Conservation (phyloP, 2,113 vertebrate genomes). For the Chaetodon auriga region DNA sequence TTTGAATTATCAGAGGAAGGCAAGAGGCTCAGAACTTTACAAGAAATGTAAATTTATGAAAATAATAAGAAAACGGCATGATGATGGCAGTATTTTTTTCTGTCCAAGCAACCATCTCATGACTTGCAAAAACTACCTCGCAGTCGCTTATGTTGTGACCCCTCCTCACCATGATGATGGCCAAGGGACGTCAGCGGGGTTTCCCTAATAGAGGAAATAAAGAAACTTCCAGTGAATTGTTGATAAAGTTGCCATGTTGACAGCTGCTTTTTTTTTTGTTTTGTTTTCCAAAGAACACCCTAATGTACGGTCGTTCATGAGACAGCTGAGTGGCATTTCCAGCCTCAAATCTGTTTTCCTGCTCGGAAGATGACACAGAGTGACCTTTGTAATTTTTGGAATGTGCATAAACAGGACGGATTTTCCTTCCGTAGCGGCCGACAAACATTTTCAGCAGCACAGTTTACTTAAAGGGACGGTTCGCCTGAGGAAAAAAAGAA, state of each 20-base stretch:
- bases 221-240: constrained; percentile 1
- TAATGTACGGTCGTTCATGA: neutral
- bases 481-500: neutral
- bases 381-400: constrained; percentile 58
- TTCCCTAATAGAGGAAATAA: constrained; percentile 16
- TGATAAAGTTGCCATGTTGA: constrained; percentile 24
- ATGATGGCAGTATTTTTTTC: constrained; percentile 8
- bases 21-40: neutral
- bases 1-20: neutral
- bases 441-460: neutral
- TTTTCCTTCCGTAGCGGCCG: constrained; percentile 42
- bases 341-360: constrained; percentile 41
- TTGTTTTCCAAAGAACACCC: neutral
- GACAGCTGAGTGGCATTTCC: constrained; percentile 51
- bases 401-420: constrained; percentile 72
- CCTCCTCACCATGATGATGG: neutral
- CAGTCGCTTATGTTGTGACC: neutral
- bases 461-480: neutral
- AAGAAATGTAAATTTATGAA: neutral
- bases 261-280: constrained; percentile 2
- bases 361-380: constrained; percentile 44
- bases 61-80: neutral
- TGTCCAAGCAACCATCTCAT: neutral
- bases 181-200: neutral
- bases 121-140: neutral